These are phyloP conservation scores for Calameuta pallipes DNA, from an alignment of 2,888 invertebrate genomes.

Conservation along the genomic window DNA sequence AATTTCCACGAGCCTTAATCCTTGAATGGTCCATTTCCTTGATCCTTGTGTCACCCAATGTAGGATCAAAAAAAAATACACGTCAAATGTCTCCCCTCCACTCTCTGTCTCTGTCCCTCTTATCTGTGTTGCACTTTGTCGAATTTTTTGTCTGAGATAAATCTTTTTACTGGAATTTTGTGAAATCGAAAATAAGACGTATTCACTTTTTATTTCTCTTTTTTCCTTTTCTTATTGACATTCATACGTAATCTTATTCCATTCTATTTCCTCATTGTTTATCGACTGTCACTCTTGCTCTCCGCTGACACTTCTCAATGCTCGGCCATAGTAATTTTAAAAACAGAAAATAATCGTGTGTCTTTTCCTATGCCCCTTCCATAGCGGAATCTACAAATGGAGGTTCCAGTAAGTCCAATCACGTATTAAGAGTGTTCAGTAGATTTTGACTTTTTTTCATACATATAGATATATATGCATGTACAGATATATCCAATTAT, in stretches of 20 bases:
- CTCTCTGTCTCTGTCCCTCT: not conserved
- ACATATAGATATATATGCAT: not conserved
- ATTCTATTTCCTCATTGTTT: slow-evolving; percentile 3
- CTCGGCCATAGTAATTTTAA: not conserved
- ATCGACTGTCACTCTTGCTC: slow-evolving; percentile 15
- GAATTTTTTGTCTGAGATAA: slow-evolving; percentile 8
- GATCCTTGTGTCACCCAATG: not conserved
- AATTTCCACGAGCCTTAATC: not conserved
- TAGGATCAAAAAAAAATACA: not conserved
- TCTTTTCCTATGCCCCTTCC: slow-evolving; percentile 56
- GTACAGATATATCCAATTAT: not conserved
- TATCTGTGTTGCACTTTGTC: slow-evolving; percentile 17
- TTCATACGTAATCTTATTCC: not conserved
- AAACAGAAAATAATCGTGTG: slow-evolving; percentile 64
- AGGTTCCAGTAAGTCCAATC: slow-evolving; percentile 73
- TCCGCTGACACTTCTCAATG: not conserved
- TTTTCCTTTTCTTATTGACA: not conserved
- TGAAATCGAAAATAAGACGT: slow-evolving; percentile 1
- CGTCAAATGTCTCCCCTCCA: not conserved
- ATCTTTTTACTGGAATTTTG: slow-evolving; percentile 16
- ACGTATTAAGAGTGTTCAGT: slow-evolving; percentile 59
- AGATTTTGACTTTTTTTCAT: slow-evolving; percentile 38
- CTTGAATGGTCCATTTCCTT: not conserved
- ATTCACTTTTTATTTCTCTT: slow-evolving; percentile 9
- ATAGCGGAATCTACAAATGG: slow-evolving; percentile 82